phyloP scores from a whole-genome alignment of 1,140 invertebrate species.

The Bombus turneri region DNA sequence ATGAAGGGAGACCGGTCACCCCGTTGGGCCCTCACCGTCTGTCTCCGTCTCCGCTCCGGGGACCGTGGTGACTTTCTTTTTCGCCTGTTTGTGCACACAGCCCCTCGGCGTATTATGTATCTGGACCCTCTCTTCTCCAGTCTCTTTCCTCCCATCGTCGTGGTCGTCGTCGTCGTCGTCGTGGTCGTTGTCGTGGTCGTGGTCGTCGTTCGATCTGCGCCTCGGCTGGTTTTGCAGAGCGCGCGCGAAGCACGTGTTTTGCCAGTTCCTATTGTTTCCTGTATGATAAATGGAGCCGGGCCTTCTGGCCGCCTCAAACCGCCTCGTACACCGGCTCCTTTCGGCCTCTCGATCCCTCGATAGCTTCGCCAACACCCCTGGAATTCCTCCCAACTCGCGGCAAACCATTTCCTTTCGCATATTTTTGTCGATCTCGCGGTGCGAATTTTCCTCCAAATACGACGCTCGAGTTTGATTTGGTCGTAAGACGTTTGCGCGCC shows the following conservation, averaged over 20 bases:
- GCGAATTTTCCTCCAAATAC: neutral
- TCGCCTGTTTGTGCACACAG: slow-evolving; percentile 50
- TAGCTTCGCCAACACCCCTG: slow-evolving; percentile 38
- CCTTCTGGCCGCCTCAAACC: slow-evolving; percentile 58
- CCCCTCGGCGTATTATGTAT: slow-evolving; percentile 74
- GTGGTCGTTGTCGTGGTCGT: neutral
- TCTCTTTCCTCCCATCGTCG: neutral
- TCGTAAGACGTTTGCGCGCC: no score
- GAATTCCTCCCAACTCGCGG: neutral
- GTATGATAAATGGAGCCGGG: slow-evolving; percentile 79
- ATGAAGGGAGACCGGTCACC: slow-evolving; percentile 75
- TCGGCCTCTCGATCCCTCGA: slow-evolving; percentile 38
- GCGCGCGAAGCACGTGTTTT: slow-evolving; percentile 82
- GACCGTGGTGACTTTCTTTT: slow-evolving; percentile 44
- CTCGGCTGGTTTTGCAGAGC: slow-evolving; percentile 65
- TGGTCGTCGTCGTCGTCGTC: neutral
- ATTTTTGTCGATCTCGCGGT: neutral
- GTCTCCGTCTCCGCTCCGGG: slow-evolving; percentile 41
- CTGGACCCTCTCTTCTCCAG: slow-evolving; percentile 54
- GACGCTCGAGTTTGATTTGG: no score
- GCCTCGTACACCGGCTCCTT: slow-evolving; percentile 36
- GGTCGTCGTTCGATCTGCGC: slow-evolving; percentile 10
- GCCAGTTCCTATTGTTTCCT: slow-evolving; percentile 83
- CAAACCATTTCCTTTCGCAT: neutral
- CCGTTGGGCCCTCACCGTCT: slow-evolving; percentile 42